Conservation (phyloP, 1,140 invertebrate genomes). For the Trichomalopsis sarcophagae region DNA sequence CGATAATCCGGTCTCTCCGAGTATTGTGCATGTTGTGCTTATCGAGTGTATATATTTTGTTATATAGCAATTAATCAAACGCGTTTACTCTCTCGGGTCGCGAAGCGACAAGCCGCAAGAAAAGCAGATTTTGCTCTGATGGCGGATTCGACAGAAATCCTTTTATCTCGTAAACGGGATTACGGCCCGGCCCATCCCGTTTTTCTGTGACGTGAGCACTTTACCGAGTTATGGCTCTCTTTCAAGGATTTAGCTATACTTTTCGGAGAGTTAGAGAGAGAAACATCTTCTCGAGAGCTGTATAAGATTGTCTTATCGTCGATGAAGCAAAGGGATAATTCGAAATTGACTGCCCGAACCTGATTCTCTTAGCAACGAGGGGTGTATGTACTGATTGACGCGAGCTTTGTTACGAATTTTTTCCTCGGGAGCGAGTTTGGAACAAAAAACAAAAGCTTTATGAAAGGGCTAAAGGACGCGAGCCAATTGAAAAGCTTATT, state of each 20-base stretch:
- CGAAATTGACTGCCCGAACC: neutral
- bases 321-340: neutral
- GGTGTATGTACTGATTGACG: too few species aligned
- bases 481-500: too few species aligned
- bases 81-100: neutral
- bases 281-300: neutral
- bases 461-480: too few species aligned
- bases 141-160: neutral
- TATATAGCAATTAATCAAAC: too few species aligned
- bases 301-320: neutral
- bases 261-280: neutral
- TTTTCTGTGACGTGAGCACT: neutral
- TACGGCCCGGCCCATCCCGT: neutral
- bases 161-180: neutral
- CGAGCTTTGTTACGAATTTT: too few species aligned
- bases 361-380: neutral
- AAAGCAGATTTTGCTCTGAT: neutral
- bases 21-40: neutral
- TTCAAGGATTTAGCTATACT: neutral
- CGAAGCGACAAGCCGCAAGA: neutral
- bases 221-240: neutral
- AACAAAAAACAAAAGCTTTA: too few species aligned
- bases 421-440: too few species aligned
- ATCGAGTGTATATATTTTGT: too few species aligned
- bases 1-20: neutral